Conservation (phyloP, 2,113 vertebrate genomes). For the Sakesphorus luctuosus region DNA sequence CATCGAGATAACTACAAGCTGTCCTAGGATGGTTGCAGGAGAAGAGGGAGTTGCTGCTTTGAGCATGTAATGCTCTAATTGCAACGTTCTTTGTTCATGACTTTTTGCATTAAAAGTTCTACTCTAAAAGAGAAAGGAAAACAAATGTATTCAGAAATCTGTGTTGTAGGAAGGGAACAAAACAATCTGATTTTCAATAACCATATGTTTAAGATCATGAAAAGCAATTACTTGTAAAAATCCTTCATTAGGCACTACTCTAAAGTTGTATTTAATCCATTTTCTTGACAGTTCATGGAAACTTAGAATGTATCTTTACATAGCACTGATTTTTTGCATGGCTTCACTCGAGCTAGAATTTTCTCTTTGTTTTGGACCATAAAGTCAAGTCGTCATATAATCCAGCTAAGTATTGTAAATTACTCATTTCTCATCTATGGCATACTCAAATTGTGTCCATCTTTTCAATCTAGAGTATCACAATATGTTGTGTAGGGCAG, state of each 20-base stretch:
- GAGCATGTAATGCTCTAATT: not conserved
- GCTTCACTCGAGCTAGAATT: not conserved
- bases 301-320: not conserved
- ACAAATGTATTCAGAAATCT: not conserved
- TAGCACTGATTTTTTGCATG: not conserved
- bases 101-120: not conserved
- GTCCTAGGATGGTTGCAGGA: not conserved
- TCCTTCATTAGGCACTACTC: not conserved
- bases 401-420: not conserved
- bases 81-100: not conserved
- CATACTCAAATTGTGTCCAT: not conserved
- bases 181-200: not conserved
- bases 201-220: not conserved
- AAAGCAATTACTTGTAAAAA: not conserved
- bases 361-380: not conserved
- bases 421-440: not conserved
- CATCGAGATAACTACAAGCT: conserved; percentile 5
- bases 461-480: not conserved
- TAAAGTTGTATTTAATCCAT: not conserved
- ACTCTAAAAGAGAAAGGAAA: not conserved
- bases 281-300: not conserved
- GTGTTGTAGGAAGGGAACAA: not conserved
- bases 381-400: not conserved
- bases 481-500: not conserved
- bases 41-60: not conserved